Evolutionary conservation across 2,113 vertebrate genomes (phyloP), one percentile per base, ranked within the genome.

Genomic region (Scomber colias): DNA sequence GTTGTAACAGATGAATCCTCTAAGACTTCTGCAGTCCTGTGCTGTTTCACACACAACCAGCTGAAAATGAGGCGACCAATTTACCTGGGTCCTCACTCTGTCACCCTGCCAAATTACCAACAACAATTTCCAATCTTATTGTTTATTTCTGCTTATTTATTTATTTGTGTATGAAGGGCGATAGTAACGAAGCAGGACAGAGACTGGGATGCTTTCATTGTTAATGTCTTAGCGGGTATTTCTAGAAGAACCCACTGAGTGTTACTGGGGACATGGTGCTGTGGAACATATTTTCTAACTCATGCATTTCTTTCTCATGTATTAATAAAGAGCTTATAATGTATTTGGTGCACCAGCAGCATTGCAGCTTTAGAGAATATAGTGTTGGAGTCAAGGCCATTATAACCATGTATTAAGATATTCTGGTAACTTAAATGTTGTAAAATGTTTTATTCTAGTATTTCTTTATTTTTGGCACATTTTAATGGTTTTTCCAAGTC

Each of bases 291-390:
- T 65, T 54, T 59, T 81, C 57, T 19, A 78, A 45, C 51, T 3
- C n/a, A 64, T 50, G 14, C 31, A 57, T 76, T 72, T 82, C 64
- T 71, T 72, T 21, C 44, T 81, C 65, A 80, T 88, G 76, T 76
- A 81, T 83, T 86, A 84, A 67, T 84, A 72, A 82, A 75, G 62
- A 77, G 51, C 19, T 5, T 73, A 14, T 83, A 63, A 71, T 71
- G 65, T 45, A 74, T 67, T 75, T 48, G 50, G 77, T 79, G 50
- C 46, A 49, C n/a, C 53, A 64, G 57, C 59, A 75, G 48, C n/a
- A 21, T 62, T 78, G 49, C 27, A 78, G 61, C 66, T 78, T 57
- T 16, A 49, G 35, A 75, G 75, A 63, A 82, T 61, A 51, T 24
- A 46, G 24, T 60, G 49, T 56, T 61, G 0, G 45, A 17, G 24